Conservation (phyloP, 2,888 invertebrate species). For the Apamea monoglypha region DNA sequence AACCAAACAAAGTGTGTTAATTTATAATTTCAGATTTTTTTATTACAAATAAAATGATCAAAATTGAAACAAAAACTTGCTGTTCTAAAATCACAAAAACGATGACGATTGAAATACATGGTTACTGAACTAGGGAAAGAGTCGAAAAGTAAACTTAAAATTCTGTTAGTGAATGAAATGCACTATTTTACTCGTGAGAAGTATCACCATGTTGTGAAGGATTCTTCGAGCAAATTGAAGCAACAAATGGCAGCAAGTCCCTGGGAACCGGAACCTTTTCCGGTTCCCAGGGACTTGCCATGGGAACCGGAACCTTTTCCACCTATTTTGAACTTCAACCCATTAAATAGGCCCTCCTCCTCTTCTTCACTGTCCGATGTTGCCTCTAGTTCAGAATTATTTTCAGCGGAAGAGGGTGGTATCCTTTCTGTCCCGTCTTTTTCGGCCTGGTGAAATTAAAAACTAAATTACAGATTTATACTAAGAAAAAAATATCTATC, state of each 20-base stretch:
- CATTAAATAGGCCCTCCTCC: constrained; percentile 51
- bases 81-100: constrained; percentile 39
- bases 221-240: constrained; percentile 65
- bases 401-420: background rate
- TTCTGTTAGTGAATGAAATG: background rate
- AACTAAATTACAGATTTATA: background rate
- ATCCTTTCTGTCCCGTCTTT: background rate
- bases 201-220: constrained; percentile 52
- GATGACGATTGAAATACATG: constrained; percentile 21
- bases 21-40: constrained; percentile 16
- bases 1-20: constrained; percentile 2
- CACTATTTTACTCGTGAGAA: constrained; percentile 2
- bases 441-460: constrained; percentile 19
- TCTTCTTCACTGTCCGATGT: constrained; percentile 24
- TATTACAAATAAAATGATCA: constrained; percentile 30
- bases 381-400: background rate
- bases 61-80: constrained; percentile 34
- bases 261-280: constrained; percentile 73
- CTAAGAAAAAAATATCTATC: background rate
- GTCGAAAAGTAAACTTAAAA: background rate
- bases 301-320: constrained; percentile 74
- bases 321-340: constrained; percentile 72
- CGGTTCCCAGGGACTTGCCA: no score
- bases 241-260: constrained; percentile 73
- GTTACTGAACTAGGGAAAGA: constrained; percentile 8